These are phyloP conservation scores for Bucco capensis DNA, from an alignment of 2,113 vertebrate genomes.

Conservation along the genomic window DNA sequence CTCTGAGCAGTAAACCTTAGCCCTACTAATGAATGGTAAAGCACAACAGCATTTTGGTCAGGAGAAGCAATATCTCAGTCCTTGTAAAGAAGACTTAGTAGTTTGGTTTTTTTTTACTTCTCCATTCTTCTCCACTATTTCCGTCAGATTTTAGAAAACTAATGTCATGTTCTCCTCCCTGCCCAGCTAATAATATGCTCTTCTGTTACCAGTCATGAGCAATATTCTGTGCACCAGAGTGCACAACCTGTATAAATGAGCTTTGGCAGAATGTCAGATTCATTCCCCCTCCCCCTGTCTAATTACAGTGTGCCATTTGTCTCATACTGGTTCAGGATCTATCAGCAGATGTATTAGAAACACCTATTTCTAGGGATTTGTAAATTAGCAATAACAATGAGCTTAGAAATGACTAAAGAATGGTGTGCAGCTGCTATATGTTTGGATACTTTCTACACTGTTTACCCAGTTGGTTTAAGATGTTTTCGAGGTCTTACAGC, in stretches of 20 bases:
- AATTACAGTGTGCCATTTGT: slow-evolving; percentile 24
- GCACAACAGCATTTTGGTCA: background rate
- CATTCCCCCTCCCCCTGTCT: background rate
- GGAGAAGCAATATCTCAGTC: background rate
- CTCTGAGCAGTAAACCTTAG: background rate
- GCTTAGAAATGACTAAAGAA: slow-evolving; percentile 1
- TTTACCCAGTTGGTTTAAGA: background rate
- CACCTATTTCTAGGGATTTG: slow-evolving; percentile 13
- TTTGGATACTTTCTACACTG: background rate
- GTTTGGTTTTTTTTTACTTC: background rate
- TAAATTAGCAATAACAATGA: slow-evolving; percentile 8
- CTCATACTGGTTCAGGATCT: slow-evolving; percentile 13
- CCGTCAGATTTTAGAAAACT: background rate
- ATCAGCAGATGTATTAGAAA: slow-evolving; percentile 29
- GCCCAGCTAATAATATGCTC: background rate
- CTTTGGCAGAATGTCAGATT: slow-evolving; percentile 42
- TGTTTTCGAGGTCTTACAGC: background rate
- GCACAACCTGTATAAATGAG: slow-evolving; percentile 41
- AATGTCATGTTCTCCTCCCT: background rate
- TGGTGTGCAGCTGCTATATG: background rate
- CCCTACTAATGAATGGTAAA: background rate
- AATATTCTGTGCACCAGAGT: background rate
- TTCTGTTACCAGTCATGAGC: background rate
- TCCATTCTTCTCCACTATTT: background rate
- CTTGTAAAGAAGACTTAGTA: background rate